Base-by-base conservation (phyloP, 2,113 vertebrate species). In the Noturus placidus region DNA sequence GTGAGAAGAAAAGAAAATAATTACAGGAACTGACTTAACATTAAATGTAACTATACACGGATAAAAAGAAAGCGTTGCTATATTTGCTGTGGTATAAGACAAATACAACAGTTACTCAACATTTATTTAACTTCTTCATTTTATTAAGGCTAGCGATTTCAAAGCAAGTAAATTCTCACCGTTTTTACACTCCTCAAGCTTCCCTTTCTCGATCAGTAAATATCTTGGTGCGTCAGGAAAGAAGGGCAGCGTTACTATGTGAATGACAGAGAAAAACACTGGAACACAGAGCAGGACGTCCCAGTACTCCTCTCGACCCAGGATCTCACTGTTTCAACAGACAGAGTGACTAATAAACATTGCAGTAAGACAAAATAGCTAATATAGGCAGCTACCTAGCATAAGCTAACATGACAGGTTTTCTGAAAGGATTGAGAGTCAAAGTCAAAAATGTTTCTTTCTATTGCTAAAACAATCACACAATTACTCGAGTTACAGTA, bases 151-250 rank as follows among this genome's bases (percentile, higher is more conserved):
- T 20, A 22, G 20, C 57, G 6, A 57, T 5, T 19, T 5, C 17
- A 57, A 46, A 6, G 42, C 42, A 74, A 27, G 27, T 38, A 35
- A 65, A 63, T 15, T 6, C 69, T 61, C 50, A 96, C 95, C 95
- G 89, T 91, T 93, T 86, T 84, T 89, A 91, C 95, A 96, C 19
- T 91, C 87, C 33, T 90, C 84, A 0, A 90, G 87, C 5, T 95
- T 91, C 9, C 90, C 89, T 91, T 93, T 95, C 90, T 96, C 95
- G 83, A 96, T 95, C 87, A 95, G 91, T 63, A 94, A 87, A 82
- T 95, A 95, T 92, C 94, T 89, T 63, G 95, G 95, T 3, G 94
- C 90, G 19, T 96, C 95, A 5, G 95, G 95, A 33, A 96, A 90
- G 82, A 94, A 93, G 13, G 94, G 95, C 88, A 96, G 85, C 1